These are phyloP conservation scores for Uria aalge DNA, from an alignment of 2,113 vertebrate species.

Conservation along the genomic window DNA sequence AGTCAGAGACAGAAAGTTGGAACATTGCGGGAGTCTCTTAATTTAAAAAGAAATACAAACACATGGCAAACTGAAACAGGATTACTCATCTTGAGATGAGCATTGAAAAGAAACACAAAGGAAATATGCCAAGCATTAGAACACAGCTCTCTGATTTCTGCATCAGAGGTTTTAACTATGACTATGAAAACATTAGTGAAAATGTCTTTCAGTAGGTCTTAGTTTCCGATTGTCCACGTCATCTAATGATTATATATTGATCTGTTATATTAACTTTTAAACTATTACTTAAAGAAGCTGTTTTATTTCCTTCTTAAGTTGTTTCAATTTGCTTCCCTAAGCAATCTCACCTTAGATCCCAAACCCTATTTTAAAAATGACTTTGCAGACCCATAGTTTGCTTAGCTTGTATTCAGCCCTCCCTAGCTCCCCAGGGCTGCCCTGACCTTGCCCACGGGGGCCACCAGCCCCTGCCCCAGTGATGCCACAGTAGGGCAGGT, in stretches of 20 bases:
- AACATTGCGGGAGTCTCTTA: background rate
- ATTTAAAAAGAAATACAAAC: background rate
- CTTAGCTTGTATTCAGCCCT: background rate
- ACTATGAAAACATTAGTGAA: background rate
- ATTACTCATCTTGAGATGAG: background rate
- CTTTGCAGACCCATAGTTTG: background rate
- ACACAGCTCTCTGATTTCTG: background rate
- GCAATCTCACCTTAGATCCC: background rate
- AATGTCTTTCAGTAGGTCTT: background rate
- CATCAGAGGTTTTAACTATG: background rate
- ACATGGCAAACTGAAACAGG: background rate
- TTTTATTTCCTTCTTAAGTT: background rate
- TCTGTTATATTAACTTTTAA: background rate
- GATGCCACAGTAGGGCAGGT: fast-evolving
- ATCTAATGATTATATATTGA: background rate
- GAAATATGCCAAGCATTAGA: background rate
- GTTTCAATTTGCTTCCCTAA: background rate
- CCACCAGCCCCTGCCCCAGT: background rate
- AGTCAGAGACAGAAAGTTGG: background rate
- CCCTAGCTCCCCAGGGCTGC: background rate
- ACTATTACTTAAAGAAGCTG: background rate
- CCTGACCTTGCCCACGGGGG: fast-evolving
- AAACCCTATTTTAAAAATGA: background rate
- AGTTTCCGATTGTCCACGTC: background rate
- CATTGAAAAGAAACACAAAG: background rate